Conservation (phyloP, 2,113 vertebrate genomes). For the Sorex araneus region DNA sequence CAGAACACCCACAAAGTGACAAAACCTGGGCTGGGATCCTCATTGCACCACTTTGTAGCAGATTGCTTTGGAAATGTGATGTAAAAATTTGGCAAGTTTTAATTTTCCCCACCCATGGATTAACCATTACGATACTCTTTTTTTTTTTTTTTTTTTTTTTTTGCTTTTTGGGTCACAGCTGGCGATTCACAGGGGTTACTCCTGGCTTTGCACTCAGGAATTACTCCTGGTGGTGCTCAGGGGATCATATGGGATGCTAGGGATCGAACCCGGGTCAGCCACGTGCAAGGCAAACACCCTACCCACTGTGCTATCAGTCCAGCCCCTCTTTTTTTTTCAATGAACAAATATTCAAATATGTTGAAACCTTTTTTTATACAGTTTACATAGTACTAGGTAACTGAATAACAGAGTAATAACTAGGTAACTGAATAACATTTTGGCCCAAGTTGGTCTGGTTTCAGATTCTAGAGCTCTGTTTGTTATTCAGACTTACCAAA, state of each 20-base stretch:
- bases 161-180: too few species aligned
- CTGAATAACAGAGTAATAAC: background rate
- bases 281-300: too few species aligned
- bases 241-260: too few species aligned
- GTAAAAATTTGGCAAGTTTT: background rate
- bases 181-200: too few species aligned
- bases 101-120: background rate
- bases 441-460: background rate
- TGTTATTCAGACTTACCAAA: background rate
- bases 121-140: background rate
- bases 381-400: background rate
- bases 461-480: slow-evolving; percentile 9
- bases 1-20: background rate
- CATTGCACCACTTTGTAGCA: background rate
- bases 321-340: background rate
- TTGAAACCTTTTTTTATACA: background rate
- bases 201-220: too few species aligned
- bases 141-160: background rate
- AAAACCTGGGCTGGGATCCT: background rate
- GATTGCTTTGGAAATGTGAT: background rate
- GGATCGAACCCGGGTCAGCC: too few species aligned
- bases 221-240: too few species aligned
- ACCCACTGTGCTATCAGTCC: too few species aligned
- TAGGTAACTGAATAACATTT: background rate
- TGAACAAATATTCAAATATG: slow-evolving; percentile 33